A percentile compares a stretch with the other conserved stretches of the same genome.
Evolutionary conservation across 2,113 vertebrate species (phyloP).

Genomic region (Pogonocichla stellata): DNA sequence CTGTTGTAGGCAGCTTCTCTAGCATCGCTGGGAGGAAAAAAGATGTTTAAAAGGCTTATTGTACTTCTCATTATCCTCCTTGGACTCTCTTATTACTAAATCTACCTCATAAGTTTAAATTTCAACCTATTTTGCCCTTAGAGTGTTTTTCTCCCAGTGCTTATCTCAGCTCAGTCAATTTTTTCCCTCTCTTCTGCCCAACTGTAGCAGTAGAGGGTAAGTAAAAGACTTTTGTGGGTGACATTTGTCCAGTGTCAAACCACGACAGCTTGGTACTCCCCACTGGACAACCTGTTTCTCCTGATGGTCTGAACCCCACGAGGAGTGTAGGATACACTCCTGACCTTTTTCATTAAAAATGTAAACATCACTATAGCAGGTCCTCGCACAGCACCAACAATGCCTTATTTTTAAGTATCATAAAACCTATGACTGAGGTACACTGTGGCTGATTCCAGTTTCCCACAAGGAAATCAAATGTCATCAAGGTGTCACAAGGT

Average conservation of each 20-base stretch:
- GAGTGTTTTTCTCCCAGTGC: not conserved
- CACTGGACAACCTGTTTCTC: not conserved
- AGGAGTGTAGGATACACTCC: not conserved
- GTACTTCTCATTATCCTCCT: not conserved
- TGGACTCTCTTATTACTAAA: not conserved
- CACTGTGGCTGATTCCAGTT: not conserved
- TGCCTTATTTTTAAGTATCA: not conserved
- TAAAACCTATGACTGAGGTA: not conserved
- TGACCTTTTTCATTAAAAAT: not conserved
- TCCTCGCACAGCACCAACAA: not conserved
- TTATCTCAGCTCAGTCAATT: not conserved
- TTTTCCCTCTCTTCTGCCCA: not conserved
- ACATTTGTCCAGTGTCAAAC: not conserved
- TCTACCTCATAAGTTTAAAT: not conserved
- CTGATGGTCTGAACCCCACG: not conserved
- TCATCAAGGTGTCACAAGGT: not conserved
- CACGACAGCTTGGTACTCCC: fast-evolving
- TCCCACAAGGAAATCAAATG: not conserved
- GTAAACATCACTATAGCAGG: not conserved
- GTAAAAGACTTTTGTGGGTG: too few species aligned
- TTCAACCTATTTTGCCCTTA: not conserved
- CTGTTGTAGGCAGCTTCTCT: too few species aligned
- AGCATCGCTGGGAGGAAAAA: fast-evolving
- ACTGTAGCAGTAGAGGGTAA: not conserved
- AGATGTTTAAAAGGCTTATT: not conserved